Conservation (phyloP, 2,113 vertebrate genomes). For the Ictalurus punctatus region DNA sequence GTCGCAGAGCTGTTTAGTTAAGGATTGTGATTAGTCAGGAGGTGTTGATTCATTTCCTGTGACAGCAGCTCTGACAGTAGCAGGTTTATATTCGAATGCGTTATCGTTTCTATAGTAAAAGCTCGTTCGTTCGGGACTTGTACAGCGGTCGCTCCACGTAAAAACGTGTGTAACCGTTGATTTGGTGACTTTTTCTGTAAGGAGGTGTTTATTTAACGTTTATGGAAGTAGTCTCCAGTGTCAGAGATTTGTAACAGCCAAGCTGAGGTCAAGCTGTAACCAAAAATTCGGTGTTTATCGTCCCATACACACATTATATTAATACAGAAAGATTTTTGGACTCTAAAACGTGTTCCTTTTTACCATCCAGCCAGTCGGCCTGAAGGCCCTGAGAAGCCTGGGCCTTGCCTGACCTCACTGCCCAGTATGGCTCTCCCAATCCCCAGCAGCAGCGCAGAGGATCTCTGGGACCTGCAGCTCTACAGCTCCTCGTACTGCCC, state of each 20-base stretch:
- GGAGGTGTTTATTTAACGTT: not conserved
- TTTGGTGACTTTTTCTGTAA: not conserved
- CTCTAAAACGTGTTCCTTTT: not conserved
- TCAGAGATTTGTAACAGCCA: not conserved
- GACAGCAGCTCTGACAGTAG: not conserved
- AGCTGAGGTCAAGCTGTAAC: not conserved
- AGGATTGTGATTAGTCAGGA: not conserved
- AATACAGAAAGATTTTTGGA: not conserved
- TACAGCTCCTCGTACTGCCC: slow-evolving; percentile 70
- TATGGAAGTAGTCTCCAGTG: not conserved
- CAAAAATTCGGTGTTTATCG: not conserved
- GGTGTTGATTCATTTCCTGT: not conserved
- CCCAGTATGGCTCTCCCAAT: slow-evolving; percentile 57
- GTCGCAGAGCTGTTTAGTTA: not conserved
- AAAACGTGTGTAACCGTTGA: not conserved
- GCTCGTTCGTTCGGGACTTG: not conserved
- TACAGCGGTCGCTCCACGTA: too few species aligned
- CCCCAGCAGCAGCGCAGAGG: slow-evolving; percentile 46
- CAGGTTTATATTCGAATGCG: not conserved
- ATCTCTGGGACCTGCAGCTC: slow-evolving; percentile 61
- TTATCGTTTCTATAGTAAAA: not conserved
- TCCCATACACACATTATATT: not conserved
- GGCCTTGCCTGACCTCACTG: slow-evolving; percentile 44
- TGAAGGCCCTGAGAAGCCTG: not conserved
- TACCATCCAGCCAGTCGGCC: slow-evolving; percentile 11